Conservation (phyloP, 92 coral and sea anemone species). For the Parazoanthus swiftii region DNA sequence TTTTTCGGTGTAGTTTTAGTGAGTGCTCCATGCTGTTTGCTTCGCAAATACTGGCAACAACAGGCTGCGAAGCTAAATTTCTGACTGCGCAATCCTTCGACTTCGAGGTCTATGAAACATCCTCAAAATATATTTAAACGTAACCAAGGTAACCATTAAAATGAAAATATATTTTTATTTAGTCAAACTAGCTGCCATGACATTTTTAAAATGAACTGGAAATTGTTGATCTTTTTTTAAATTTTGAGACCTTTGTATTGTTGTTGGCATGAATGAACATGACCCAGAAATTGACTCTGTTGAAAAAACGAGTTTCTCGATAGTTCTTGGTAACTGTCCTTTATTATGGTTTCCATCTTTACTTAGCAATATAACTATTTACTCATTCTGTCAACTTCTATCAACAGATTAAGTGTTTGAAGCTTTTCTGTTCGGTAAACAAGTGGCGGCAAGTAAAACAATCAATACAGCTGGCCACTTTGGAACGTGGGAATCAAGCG, state of each 20-base stretch:
- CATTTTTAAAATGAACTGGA: background rate
- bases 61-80: background rate
- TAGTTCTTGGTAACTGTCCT: background rate
- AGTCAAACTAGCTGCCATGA: background rate
- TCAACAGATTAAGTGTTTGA: constrained; percentile 5
- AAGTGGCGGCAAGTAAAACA: constrained; percentile 25
- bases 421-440: background rate
- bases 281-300: background rate
- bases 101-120: background rate
- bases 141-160: background rate
- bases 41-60: background rate
- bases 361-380: background rate
- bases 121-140: background rate
- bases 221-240: background rate
- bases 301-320: background rate
- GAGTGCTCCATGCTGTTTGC: background rate
- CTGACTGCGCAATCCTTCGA: background rate
- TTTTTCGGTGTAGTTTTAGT: too few species aligned
- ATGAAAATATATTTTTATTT: too few species aligned
- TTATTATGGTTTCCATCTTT: background rate
- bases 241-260: background rate
- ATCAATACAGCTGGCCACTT: constrained; percentile 1
- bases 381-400: background rate
- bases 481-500: background rate
- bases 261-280: background rate